Evolutionary conservation across 2,888 invertebrate genomes (phyloP), one percentile per base, ranked within the genome.

Genomic region (Synergus umbraculus): DNA sequence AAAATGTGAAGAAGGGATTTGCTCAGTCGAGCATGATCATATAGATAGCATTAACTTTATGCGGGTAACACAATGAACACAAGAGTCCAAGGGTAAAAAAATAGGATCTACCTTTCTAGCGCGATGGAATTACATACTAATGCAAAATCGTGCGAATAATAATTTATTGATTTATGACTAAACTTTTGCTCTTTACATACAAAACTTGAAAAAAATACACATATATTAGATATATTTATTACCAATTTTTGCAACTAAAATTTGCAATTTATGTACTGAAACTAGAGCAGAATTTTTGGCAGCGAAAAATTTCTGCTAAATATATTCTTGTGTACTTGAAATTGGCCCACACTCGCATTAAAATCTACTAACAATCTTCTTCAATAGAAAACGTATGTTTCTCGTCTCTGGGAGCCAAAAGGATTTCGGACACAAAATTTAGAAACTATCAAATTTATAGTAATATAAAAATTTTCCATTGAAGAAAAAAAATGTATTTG

Each of bases 261-360:
- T 73, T 22, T 37, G 49, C 49, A 22, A 46, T 46, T 8, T 46
- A 10, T 43, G 29, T 37, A 22, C 29, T 54, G 10, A 9, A 73
- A 54, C 29, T 73, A 49, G 69, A 73, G 69, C 69, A 54, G 46
- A 37, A 73, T 22, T 73, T 73, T 73, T 73, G 69, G 69, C 69
- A 73, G 37, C 49, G 69, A 49, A 69, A 73, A 73, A 73, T 49
- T 73, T 66, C 43, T 37, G 49, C 69, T 73, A 73, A 73, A 73
- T 73, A 73, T 73, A 73, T 73, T 73, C 69, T 54, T 18, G 69
- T 49, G 29, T 46, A 69, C 67, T 69, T 46, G 46, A 69, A 69
- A 69, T 69, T 69, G 67, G 67, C 67, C 67, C 67, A 69, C 67
- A 41, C 15, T 65, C 37, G 41, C 41, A 65, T 65, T 65, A 69